A percentile compares a stretch with the other conserved stretches of the same genome.
These are phyloP conservation scores for Leptinotarsa undecemlineata DNA, from an alignment of 1,140 invertebrate species.

Conservation along the genomic window DNA sequence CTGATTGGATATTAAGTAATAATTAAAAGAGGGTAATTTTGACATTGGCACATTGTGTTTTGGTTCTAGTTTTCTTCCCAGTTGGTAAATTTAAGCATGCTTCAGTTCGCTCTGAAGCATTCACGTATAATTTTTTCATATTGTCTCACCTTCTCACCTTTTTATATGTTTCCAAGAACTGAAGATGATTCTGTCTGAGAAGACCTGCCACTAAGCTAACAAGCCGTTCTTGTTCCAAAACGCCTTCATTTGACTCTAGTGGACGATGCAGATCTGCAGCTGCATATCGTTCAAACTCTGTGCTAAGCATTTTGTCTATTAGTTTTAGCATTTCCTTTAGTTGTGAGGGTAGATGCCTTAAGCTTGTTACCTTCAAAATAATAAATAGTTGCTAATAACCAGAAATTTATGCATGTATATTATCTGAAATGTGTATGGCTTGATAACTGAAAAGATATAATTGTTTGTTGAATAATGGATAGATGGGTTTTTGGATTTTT, in stretches of 20 bases:
- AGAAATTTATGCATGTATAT: too few species aligned
- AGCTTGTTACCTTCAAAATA: constrained; percentile 72
- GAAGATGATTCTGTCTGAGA: constrained; percentile 80
- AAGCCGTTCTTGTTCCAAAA: constrained; percentile 78
- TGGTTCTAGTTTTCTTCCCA: too few species aligned
- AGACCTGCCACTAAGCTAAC: constrained; percentile 78
- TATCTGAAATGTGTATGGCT: too few species aligned
- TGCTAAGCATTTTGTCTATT: constrained; percentile 95
- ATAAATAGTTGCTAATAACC: not conserved
- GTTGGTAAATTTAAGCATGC: too few species aligned
- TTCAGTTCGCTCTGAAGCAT: not conserved
- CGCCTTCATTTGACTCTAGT: constrained; percentile 60
- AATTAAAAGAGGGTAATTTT: too few species aligned
- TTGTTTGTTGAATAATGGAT: too few species aligned
- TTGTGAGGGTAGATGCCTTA: constrained; percentile 93
- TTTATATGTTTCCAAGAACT: constrained; percentile 87
- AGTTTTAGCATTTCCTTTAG: constrained; percentile 95
- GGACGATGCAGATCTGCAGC: constrained; percentile 91
- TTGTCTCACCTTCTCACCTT: constrained; percentile 53
- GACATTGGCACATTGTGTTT: too few species aligned
- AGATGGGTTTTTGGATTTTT: too few species aligned
- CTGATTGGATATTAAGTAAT: too few species aligned
- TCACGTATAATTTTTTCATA: not conserved
- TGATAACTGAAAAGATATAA: too few species aligned
- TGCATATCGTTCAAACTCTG: constrained; percentile 92